These are phyloP conservation scores for Aphelenchoides fujianensis DNA, from an alignment of 1,140 invertebrate species.

Conservation along the genomic window DNA sequence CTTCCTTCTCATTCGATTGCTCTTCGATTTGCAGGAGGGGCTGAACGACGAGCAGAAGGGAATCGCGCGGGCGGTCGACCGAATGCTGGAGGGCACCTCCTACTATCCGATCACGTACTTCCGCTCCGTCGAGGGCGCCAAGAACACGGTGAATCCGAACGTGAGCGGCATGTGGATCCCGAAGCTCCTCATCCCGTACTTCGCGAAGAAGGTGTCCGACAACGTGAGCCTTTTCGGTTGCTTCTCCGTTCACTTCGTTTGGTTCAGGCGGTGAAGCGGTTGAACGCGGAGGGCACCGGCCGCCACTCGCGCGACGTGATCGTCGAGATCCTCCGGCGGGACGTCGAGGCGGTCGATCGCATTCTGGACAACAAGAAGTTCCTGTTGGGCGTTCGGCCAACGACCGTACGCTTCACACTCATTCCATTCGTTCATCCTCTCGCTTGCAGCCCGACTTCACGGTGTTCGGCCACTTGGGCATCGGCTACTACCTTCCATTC, in stretches of 20 bases:
- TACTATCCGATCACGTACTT: constrained; percentile 43
- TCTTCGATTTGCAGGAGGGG: constrained; percentile 33
- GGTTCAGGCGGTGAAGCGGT: constrained; percentile 28
- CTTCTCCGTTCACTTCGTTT: neutral
- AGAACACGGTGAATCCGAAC: constrained; percentile 43
- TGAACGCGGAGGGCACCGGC: constrained; percentile 35
- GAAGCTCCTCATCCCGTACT: constrained; percentile 9
- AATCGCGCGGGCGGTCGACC: constrained; percentile 41
- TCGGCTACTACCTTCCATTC: constrained; percentile 47
- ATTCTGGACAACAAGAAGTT: constrained; percentile 57
- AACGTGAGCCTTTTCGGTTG: constrained; percentile 22
- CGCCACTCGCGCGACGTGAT: constrained; percentile 40
- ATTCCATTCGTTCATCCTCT: neutral
- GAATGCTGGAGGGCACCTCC: constrained; percentile 44
- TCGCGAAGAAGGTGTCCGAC: constrained; percentile 43
- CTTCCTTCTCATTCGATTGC: neutral
- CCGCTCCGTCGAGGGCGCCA: constrained; percentile 41
- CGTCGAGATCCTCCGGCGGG: constrained; percentile 39
- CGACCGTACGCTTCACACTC: constrained; percentile 31
- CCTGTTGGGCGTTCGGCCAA: constrained; percentile 46
- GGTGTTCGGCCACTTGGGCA: constrained; percentile 49
- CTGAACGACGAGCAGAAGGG: constrained; percentile 36
- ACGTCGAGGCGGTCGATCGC: constrained; percentile 41
- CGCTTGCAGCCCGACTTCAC: constrained; percentile 51
- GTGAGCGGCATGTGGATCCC: constrained; percentile 40